Evolutionary conservation across 2,113 vertebrate species (phyloP).

Genomic region (Micronycteris hirsuta): DNA sequence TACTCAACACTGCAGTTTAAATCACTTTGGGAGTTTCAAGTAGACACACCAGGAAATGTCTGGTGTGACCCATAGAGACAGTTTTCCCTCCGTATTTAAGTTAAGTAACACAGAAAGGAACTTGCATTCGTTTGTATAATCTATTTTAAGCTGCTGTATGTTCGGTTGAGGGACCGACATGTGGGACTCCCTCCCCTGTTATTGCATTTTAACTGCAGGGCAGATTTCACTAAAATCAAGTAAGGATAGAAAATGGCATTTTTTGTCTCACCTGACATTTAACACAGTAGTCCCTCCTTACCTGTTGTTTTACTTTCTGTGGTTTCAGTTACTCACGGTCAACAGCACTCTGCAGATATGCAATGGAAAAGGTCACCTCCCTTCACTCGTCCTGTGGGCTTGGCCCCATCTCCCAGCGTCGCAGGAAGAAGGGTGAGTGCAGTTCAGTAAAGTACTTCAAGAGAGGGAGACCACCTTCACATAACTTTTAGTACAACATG

Average conservation of each 20-base stretch:
- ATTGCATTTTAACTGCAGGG: not conserved
- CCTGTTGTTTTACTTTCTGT: not conserved
- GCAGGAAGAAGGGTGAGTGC: not conserved
- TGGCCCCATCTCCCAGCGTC: not conserved
- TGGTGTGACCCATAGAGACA: not conserved
- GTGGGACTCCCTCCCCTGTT: not conserved
- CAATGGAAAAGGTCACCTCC: not conserved
- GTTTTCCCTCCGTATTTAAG: not conserved
- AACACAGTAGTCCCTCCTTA: not conserved
- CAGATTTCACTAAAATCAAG: not conserved
- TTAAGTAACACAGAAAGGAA: not conserved
- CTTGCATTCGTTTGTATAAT: not conserved
- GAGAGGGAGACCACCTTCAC: not conserved
- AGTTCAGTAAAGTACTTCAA: not conserved
- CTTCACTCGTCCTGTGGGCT: too few species aligned
- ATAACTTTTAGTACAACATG: not conserved
- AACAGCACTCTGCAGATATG: not conserved
- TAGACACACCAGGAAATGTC: not conserved
- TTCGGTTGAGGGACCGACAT: not conserved
- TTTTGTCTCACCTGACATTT: not conserved
- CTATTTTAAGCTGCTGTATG: not conserved
- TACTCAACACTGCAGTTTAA: not conserved
- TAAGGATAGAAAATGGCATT: not conserved
- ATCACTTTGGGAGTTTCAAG: not conserved
- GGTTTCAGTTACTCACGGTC: not conserved